These are phyloP conservation scores for Tethea ocularis DNA, from an alignment of 2,888 invertebrate genomes.

Conservation along the genomic window DNA sequence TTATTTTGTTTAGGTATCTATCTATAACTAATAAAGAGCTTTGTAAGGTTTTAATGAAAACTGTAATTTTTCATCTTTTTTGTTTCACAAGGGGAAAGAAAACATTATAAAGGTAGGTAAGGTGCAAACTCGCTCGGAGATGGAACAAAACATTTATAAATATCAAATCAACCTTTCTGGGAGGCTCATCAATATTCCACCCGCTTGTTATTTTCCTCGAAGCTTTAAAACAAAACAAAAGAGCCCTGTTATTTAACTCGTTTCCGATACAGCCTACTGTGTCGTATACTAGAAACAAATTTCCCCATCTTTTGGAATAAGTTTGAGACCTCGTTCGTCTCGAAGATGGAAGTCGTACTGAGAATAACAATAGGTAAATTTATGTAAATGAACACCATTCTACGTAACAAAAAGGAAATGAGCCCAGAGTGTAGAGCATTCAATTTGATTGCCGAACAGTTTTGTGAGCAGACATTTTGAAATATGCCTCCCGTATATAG, in stretches of 20 bases:
- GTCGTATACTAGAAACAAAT: slow-evolving; percentile 76
- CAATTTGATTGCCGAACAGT: slow-evolving; percentile 65
- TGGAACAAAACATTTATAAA: slow-evolving; percentile 48
- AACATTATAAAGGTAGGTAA: slow-evolving; percentile 29
- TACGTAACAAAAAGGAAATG: slow-evolving; percentile 80
- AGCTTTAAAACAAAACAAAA: slow-evolving; percentile 72
- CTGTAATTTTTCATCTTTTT: not conserved
- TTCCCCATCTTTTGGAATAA: slow-evolving; percentile 61
- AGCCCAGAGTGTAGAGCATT: slow-evolving; percentile 60
- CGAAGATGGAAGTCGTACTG: slow-evolving; percentile 59
- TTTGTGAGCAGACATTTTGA: slow-evolving; percentile 57
- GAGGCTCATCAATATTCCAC: slow-evolving; percentile 73
- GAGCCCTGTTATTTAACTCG: slow-evolving; percentile 79
- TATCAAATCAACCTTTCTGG: slow-evolving; percentile 51
- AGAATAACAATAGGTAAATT: slow-evolving; percentile 81
- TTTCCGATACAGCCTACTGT: slow-evolving; percentile 79
- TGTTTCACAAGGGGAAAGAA: not conserved
- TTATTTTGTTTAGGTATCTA: not conserved
- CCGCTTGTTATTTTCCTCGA: slow-evolving; percentile 69
- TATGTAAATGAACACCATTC: slow-evolving; percentile 77
- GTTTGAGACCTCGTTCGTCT: slow-evolving; percentile 62
- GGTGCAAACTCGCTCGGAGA: slow-evolving; percentile 37
- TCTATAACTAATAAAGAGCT: not conserved
- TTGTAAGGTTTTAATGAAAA: slow-evolving; percentile 16
- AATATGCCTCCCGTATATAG: slow-evolving; percentile 47